Evolutionary conservation across 2,113 vertebrate species (phyloP).

Genomic region (Oreochromis niloticus): DNA sequence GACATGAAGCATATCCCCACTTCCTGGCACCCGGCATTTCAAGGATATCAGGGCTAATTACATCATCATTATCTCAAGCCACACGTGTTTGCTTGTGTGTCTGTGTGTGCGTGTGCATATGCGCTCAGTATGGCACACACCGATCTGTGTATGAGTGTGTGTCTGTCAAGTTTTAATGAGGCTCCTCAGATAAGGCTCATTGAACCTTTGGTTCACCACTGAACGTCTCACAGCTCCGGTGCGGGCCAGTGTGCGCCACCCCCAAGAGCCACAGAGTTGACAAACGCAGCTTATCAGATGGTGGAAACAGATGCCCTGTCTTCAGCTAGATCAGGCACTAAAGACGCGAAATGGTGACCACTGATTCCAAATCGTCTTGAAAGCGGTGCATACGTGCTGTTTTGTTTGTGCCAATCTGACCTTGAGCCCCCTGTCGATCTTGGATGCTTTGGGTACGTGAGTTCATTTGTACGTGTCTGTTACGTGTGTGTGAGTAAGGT

Average conservation of each 20-base stretch:
- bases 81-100: conserved; percentile 4
- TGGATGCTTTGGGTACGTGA: neutral
- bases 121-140: neutral
- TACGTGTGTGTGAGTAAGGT: conserved; percentile 1
- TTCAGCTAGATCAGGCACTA: conserved; percentile 2
- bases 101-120: neutral
- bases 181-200: conserved; percentile 40
- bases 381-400: neutral
- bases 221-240: conserved; percentile 28
- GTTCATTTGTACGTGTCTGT: neutral
- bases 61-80: conserved; percentile 50
- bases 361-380: neutral
- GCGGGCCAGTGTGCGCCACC: conserved; percentile 1
- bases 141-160: neutral
- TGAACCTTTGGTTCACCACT: conserved; percentile 38
- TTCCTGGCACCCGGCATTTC: conserved; percentile 49
- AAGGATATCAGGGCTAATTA: conserved; percentile 49
- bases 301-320: conserved; percentile 14
- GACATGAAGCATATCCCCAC: conserved; percentile 31
- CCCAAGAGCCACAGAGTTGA: conserved; percentile 13
- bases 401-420: neutral
- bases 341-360: neutral
- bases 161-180: conserved; percentile 56
- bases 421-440: neutral
- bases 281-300: conserved; percentile 32